phyloP scores from a whole-genome alignment of 2,113 vertebrate genomes.

The Sakesphorus luctuosus region DNA sequence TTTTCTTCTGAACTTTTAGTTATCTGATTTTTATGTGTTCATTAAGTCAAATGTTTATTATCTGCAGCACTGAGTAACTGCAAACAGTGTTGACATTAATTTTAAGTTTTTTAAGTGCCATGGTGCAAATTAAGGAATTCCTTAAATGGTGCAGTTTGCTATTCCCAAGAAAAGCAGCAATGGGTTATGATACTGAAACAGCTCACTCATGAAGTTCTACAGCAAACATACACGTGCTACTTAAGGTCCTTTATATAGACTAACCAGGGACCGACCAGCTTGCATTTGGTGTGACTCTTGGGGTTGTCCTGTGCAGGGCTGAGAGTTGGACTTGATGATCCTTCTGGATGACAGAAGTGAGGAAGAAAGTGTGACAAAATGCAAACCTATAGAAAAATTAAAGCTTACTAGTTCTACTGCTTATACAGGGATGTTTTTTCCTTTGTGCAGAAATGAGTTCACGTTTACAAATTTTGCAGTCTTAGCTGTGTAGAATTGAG shows the following conservation, averaged over 20 bases:
- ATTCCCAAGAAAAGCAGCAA: rapidly evolving
- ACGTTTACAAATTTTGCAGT: background rate
- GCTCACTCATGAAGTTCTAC: background rate
- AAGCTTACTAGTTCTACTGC: background rate
- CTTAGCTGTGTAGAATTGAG: background rate
- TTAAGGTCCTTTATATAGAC: background rate
- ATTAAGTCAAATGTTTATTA: background rate
- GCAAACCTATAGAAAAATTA: background rate
- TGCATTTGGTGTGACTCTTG: background rate
- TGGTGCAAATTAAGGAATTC: background rate
- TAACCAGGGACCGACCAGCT: background rate
- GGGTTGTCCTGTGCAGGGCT: background rate
- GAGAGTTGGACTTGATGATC: background rate
- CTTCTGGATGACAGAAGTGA: background rate
- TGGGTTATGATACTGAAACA: background rate
- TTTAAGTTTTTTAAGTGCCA: background rate
- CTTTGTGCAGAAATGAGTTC: background rate
- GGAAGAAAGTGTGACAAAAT: background rate
- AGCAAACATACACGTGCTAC: background rate
- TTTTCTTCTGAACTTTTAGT: background rate
- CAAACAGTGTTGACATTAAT: background rate
- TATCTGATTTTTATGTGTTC: background rate
- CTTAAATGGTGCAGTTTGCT: background rate
- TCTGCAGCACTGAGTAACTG: background rate
- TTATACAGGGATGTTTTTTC: background rate